Evolutionary conservation across 2,888 invertebrate genomes (phyloP), one percentile per base, ranked within the genome.

Genomic region (Selenia dentaria): DNA sequence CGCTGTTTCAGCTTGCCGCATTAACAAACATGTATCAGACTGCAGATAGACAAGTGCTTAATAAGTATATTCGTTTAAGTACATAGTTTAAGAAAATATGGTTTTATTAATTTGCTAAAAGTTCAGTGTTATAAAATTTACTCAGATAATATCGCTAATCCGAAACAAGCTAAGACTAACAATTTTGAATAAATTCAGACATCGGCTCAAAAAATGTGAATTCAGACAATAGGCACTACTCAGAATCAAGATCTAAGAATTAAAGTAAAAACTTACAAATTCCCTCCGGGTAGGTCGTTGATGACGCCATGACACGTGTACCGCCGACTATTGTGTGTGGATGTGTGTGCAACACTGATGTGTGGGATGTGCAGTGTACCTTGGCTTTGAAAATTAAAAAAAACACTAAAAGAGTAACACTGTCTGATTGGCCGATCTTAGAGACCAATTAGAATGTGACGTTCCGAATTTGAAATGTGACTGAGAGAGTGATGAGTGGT

Each of bases 231-330:
- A 24, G 22, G 28, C 16, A 43, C 12, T 44, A 45, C 36, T 39
- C 11, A 6, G 46, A 56, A 55, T 26, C 12, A 10, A 59, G 57
- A 46, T 59, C 57, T 59, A 40, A 51, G 35, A 59, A 49, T 48
- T 50, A 56, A 34, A 52, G 53, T 47, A 46, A 52, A 63, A 64
- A 83, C 83, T 83, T 70, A 85, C 84, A 46, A 51, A 47, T 59
- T 71, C 70, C 74, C 76, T 75, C 72, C 67, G 74, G 74, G 66
- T 70, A 71, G 73, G 67, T 64, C 62, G 65, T 52, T 28, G 47
- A 57, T 79, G 80, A 72, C 74, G 78, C 76, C 79, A 75, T 59
- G 70, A 68, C 82, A 83, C 81, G 82, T 81, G 83, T 75, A 72
- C 68, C 62, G 67, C 55, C 67, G 57, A 41, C 44, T 45, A 29